A percentile compares a stretch with the other conserved stretches of the same genome.
These are phyloP conservation scores for Callosobruchus maculatus DNA, from an alignment of 2,888 invertebrate species.

Conservation along the genomic window DNA sequence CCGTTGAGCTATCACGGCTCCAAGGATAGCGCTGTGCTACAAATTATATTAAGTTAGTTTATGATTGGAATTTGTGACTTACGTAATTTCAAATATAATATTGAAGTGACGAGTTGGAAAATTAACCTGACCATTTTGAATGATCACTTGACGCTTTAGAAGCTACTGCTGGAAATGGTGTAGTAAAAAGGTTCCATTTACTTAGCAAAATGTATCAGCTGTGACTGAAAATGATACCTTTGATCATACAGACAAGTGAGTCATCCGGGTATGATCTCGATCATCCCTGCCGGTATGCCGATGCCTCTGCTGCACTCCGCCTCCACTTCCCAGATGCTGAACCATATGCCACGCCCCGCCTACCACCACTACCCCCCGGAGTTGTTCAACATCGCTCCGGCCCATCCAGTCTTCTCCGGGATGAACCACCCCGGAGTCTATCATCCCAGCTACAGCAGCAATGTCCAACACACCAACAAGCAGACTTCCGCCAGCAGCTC, in stretches of 20 bases:
- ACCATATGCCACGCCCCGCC: constrained; percentile 49
- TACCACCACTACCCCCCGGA: constrained; percentile 46
- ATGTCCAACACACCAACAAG: constrained; percentile 25
- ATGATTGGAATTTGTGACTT: too few relatives aligned
- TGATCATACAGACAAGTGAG: neutral
- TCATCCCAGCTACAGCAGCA: constrained; percentile 24
- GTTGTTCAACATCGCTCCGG: constrained; percentile 15
- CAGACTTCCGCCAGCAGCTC: constrained; percentile 35
- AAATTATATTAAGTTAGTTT: too few relatives aligned
- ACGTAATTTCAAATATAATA: too few relatives aligned
- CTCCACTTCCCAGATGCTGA: constrained; percentile 62
- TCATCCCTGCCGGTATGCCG: constrained; percentile 35
- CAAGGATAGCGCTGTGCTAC: too few relatives aligned
- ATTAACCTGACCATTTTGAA: too few relatives aligned
- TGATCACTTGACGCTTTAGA: too few relatives aligned
- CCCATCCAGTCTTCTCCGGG: constrained; percentile 51
- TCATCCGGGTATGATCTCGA: constrained; percentile 34
- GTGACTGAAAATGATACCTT: too few relatives aligned
- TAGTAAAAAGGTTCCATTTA: too few relatives aligned
- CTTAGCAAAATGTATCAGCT: too few relatives aligned
- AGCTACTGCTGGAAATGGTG: too few relatives aligned
- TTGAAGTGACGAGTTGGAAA: too few relatives aligned
- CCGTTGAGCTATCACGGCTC: too few relatives aligned
- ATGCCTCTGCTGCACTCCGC: constrained; percentile 55
- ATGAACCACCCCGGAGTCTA: constrained; percentile 31